phyloP scores from a whole-genome alignment of 2,888 invertebrate genomes.

The Erebia ligea region DNA sequence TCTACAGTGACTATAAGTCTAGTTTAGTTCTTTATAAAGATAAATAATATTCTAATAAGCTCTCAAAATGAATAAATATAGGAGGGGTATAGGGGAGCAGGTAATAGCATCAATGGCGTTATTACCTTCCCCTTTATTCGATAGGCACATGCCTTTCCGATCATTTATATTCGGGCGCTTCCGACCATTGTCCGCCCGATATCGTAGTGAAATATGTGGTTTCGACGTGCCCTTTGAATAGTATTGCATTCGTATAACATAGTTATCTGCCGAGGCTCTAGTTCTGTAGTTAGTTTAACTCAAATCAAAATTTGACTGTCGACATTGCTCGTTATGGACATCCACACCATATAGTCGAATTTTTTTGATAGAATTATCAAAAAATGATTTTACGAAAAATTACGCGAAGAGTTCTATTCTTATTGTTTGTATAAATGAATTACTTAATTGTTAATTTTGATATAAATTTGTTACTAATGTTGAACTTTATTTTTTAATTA shows the following conservation, averaged over 20 bases:
- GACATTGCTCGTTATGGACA: no score
- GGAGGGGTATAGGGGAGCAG: not conserved
- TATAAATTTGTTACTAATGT: no score
- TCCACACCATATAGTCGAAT: no score
- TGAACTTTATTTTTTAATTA: no score
- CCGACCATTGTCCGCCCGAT: slow-evolving; percentile 77
- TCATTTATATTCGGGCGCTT: slow-evolving; percentile 79
- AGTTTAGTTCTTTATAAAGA: not conserved
- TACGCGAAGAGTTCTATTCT: no score
- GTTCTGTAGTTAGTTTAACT: not conserved
- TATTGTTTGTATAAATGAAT: no score
- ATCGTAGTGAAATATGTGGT: slow-evolving; percentile 81
- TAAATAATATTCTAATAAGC: not conserved
- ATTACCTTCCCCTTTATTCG: slow-evolving; percentile 66
- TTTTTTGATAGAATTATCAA: no score
- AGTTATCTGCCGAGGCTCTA: not conserved
- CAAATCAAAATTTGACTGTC: not conserved
- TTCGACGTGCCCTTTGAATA: slow-evolving; percentile 69
- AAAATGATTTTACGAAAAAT: no score
- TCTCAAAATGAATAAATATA: not conserved
- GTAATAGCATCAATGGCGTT: slow-evolving; percentile 26
- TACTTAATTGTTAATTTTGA: no score
- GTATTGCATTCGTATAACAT: slow-evolving; percentile 43
- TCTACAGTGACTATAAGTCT: no score
- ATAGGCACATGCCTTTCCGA: slow-evolving; percentile 74